Evolutionary conservation across 1,140 invertebrate species (phyloP), one percentile per base, ranked within the genome.

Genomic region (Mylabris phalerata): DNA sequence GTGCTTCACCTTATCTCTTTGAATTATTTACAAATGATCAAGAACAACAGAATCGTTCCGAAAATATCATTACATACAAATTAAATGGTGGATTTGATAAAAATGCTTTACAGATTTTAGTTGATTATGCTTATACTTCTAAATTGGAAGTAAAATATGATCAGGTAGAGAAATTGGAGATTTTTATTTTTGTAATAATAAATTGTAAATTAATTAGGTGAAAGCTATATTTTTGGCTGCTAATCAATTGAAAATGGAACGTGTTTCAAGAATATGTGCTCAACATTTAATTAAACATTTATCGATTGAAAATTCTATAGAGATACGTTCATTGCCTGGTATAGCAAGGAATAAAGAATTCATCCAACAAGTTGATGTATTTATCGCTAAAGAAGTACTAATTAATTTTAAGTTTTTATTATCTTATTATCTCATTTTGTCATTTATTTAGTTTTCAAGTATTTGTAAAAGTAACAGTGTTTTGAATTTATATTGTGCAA

Each of bases 101-200:
- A 60, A 77, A 76, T 56, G 83, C 88, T 43, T 77, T 93, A 65
- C 82, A 87, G 59, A 82, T 82, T 56, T 76, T 93, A 5, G 79
- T 93, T 26, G 84, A 92, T 71, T 93, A 88, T 75, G 86, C 86
- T 27, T 93, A 93, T 74, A 91, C 90, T 62, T 77, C 74, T 3
- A 72, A 72, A 32, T 67, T 78, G 43, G 71, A 76, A 49, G 75
- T 78, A 41, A 70, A 72, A 7, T 74, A 75, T 48, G 59, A 70
- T 60, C 68, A 75, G 55, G 76, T 76, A 45, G 4, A 24, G 43
- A 42, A 11, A 19, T 42, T 24, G 43, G 4, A 13, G 9, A 45
- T 45, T 6, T 4, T 32, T 32, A 32, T 19, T 19, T 19, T 19
- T 19, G 19, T 19, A 19, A 19, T 19, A 19, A 19, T 19, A 19